A percentile compares a stretch with the other conserved stretches of the same genome.
Evolutionary conservation across 2,888 invertebrate genomes (phyloP).

Genomic region (Megamerina dolium): DNA sequence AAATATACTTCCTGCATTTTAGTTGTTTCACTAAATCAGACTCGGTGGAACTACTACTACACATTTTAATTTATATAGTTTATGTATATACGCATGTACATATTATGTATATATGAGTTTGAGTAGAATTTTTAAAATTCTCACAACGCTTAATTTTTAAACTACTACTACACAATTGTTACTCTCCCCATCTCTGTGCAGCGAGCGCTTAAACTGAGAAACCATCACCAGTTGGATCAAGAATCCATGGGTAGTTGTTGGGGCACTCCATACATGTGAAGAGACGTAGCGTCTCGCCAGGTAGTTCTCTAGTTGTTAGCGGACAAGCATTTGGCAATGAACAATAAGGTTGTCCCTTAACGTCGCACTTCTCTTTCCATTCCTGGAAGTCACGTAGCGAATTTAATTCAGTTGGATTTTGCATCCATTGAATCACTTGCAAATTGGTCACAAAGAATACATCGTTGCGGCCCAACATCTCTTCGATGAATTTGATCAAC

Average conservation of each 20-base stretch:
- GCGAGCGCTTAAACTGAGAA: slow-evolving; percentile 66
- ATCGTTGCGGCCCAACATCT: slow-evolving; percentile 81
- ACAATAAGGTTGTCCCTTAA: slow-evolving; percentile 89
- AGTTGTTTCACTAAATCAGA: slow-evolving; percentile 42
- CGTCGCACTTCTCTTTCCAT: slow-evolving; percentile 94
- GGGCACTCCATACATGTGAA: slow-evolving; percentile 96
- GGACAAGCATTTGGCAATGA: slow-evolving; percentile 88
- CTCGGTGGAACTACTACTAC: slow-evolving; percentile 49
- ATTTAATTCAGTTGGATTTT: slow-evolving; percentile 83
- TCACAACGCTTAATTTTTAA: slow-evolving; percentile 17
- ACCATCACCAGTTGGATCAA: slow-evolving; percentile 91
- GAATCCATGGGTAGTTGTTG: slow-evolving; percentile 90
- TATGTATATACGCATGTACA: slow-evolving; percentile 11
- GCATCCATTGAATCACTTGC: slow-evolving; percentile 94
- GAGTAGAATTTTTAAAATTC: slow-evolving; percentile 19
- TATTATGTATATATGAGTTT: slow-evolving; percentile 10
- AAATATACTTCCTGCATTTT: slow-evolving; percentile 5
- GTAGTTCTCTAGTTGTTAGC: slow-evolving; percentile 80
- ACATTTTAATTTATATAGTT: slow-evolving; percentile 29
- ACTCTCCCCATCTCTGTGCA: slow-evolving; percentile 9
- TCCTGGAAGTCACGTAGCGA: slow-evolving; percentile 85
- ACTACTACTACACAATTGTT: slow-evolving; percentile 8
- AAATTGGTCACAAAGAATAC: slow-evolving; percentile 90
- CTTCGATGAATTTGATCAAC: slow-evolving; percentile 87
- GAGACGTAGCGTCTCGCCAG: slow-evolving; percentile 84